Percentiles rank a stretch among this genome's conserved stretches.
phyloP scores from a whole-genome alignment of 2,797 vertebrate genomes.

The Peromyscus aztecus region DNA sequence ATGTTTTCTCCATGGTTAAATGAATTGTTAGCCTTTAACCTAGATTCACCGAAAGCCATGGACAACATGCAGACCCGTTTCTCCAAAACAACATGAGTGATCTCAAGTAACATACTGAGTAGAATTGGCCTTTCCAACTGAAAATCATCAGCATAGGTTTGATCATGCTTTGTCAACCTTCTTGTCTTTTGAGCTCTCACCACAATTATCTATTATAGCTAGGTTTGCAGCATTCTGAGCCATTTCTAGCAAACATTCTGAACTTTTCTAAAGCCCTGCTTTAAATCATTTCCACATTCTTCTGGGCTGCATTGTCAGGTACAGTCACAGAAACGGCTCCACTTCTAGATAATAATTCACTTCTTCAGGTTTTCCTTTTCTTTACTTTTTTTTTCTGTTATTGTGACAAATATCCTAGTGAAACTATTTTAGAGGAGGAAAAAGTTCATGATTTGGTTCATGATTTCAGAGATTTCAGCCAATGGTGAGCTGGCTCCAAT shows the following conservation, averaged over 20 bases:
- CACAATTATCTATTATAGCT: no score
- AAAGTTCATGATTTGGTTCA: background rate
- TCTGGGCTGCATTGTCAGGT: background rate
- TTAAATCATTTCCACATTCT: background rate
- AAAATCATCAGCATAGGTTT: background rate
- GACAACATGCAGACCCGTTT: background rate
- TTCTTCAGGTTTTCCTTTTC: background rate
- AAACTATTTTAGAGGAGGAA: background rate
- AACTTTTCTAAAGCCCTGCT: background rate
- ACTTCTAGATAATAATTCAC: background rate
- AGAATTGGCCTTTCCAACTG: background rate
- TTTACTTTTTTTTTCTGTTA: background rate
- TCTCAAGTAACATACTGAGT: background rate
- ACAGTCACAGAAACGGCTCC: no score
- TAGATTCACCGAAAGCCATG: background rate
- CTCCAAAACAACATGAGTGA: background rate
- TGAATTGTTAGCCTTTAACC: background rate
- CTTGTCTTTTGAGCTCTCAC: background rate
- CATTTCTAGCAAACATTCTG: background rate
- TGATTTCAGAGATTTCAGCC: background rate
- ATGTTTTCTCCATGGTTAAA: background rate
- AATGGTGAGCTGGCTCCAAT: background rate
- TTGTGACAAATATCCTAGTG: background rate
- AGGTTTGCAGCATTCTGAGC: background rate
- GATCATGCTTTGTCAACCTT: background rate